Evolutionary conservation across 2,797 vertebrate genomes (phyloP).

Genomic region (Tragelaphus oryx): DNA sequence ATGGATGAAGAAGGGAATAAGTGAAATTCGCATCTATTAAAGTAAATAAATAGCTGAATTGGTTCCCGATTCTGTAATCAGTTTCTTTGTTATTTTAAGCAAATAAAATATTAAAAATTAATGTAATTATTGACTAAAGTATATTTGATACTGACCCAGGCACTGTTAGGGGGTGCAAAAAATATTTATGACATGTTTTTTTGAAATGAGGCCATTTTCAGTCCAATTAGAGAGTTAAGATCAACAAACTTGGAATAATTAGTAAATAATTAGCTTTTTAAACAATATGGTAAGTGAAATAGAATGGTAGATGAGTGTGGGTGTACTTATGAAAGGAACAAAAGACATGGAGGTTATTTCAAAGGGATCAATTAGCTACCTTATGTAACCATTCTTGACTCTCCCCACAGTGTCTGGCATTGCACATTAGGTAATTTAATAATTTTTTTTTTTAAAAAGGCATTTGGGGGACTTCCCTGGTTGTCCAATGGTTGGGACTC

Average conservation of each 20-base stretch:
- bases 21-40: neutral
- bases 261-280: neutral
- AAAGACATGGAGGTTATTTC: neutral
- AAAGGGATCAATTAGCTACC: neutral
- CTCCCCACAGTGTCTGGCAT: neutral
- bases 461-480: neutral
- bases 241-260: neutral
- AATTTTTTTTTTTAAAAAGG: neutral
- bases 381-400: neutral
- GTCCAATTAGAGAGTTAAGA: neutral
- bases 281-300: neutral
- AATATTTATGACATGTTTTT: neutral
- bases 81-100: neutral
- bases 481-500: neutral
- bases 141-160: neutral
- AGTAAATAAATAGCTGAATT: neutral
- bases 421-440: neutral
- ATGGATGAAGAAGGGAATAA: neutral
- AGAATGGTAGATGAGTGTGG: neutral
- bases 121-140: neutral
- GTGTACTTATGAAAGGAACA: neutral
- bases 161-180: neutral
- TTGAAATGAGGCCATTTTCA: neutral
- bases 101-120: neutral
- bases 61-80: neutral